Percentiles rank a stretch among this genome's conserved stretches.
phyloP scores from a whole-genome alignment of 92 coral and sea anemone species.

The Muricea muricata region DNA sequence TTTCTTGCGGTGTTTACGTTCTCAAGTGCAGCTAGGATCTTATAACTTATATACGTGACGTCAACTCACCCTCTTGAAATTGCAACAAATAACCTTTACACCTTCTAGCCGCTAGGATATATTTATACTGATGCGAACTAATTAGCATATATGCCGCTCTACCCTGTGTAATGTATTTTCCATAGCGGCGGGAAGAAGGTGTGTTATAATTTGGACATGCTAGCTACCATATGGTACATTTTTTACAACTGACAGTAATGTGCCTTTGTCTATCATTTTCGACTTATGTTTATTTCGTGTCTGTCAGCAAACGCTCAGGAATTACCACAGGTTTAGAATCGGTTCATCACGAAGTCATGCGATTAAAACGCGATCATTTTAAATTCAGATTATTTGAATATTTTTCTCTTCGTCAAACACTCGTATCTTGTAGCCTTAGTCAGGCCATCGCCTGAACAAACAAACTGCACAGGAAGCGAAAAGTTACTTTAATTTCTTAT shows the following conservation, averaged over 20 bases:
- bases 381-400: not conserved
- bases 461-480: not conserved
- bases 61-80: not conserved
- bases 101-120: not conserved
- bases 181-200: too few relatives aligned
- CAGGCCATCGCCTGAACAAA: not conserved
- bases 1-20: not conserved
- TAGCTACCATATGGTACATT: not conserved
- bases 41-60: not conserved
- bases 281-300: not conserved
- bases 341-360: too few relatives aligned
- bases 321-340: not conserved
- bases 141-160: too few relatives aligned
- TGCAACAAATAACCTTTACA: not conserved
- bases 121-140: not conserved
- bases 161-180: too few relatives aligned
- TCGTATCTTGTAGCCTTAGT: not conserved
- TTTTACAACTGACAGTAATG: not conserved
- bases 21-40: too few relatives aligned
- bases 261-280: conserved; percentile 1
- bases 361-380: too few relatives aligned
- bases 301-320: not conserved
- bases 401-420: too few relatives aligned
- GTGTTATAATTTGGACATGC: too few relatives aligned
- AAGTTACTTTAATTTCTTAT: not conserved